A percentile compares a stretch with the other conserved stretches of the same genome.
These are phyloP conservation scores for Oncorhynchus nerka DNA, from an alignment of 2,113 vertebrate genomes.

Conservation along the genomic window DNA sequence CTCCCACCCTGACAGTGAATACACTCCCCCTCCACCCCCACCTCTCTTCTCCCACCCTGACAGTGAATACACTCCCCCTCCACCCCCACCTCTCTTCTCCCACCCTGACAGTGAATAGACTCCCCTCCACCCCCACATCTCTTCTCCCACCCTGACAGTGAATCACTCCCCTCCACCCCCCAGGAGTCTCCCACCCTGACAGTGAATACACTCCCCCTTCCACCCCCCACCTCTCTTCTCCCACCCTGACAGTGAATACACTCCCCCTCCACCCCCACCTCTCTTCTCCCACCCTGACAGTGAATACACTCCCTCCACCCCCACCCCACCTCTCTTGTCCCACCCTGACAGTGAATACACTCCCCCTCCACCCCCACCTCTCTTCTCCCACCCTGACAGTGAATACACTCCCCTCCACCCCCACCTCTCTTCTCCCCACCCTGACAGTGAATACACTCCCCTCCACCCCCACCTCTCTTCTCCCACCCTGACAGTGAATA, in stretches of 20 bases:
- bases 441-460: background rate
- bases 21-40: background rate
- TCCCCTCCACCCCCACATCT: background rate
- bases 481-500: constrained; percentile 56
- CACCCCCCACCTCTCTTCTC: background rate
- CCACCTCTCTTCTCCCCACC: background rate
- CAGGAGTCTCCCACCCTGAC: constrained; percentile 53
- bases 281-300: constrained; percentile 46
- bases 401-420: constrained; percentile 9
- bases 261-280: background rate
- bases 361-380: background rate
- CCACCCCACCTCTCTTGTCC: background rate
- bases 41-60: background rate
- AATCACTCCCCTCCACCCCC: background rate
- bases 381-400: constrained; percentile 49
- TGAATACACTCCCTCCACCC: constrained; percentile 24
- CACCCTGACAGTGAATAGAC: constrained; percentile 56
- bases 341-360: background rate
- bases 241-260: background rate
- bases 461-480: background rate
- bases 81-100: no score
- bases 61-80: background rate
- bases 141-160: background rate
- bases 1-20: no score
- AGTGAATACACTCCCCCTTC: constrained; percentile 32